Percentiles rank a stretch among this genome's conserved stretches.
Evolutionary conservation across 2,113 vertebrate genomes (phyloP).

Genomic region (Microcebus murinus): DNA sequence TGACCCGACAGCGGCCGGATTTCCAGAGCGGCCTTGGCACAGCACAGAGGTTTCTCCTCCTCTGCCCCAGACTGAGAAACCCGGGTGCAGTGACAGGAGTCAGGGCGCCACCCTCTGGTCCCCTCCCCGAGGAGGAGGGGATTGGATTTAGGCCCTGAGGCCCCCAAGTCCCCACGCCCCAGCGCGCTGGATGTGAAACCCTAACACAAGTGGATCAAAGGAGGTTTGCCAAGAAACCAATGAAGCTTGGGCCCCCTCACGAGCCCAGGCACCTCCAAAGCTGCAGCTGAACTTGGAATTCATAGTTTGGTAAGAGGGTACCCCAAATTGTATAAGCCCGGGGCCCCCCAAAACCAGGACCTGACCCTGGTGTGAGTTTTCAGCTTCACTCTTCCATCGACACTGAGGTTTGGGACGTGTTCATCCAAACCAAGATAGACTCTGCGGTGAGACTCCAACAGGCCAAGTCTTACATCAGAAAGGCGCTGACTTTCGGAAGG

Average conservation of each 20-base stretch:
- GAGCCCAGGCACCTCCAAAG: too few relatives aligned
- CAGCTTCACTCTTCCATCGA: accelerated
- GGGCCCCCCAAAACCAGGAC: neutral
- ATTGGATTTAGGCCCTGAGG: neutral
- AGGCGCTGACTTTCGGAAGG: accelerated
- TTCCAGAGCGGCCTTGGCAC: neutral
- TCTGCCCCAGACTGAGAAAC: too few relatives aligned
- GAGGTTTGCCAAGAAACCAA: accelerated
- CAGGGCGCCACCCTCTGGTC: neutral
- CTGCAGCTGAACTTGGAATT: neutral
- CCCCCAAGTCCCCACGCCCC: too few relatives aligned
- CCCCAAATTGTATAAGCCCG: accelerated
- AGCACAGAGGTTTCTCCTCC: accelerated
- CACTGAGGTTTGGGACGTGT: neutral
- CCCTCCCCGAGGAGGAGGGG: neutral
- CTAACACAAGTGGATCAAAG: accelerated
- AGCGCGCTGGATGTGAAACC: accelerated
- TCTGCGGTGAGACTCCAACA: neutral
- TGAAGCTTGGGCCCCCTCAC: accelerated
- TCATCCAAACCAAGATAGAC: accelerated
- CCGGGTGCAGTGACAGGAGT: accelerated
- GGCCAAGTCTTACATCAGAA: neutral
- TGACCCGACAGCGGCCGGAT: accelerated
- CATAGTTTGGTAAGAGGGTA: neutral
- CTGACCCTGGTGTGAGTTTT: neutral